phyloP scores from a whole-genome alignment of 2,888 invertebrate species.

The Ochlodes sylvanus region DNA sequence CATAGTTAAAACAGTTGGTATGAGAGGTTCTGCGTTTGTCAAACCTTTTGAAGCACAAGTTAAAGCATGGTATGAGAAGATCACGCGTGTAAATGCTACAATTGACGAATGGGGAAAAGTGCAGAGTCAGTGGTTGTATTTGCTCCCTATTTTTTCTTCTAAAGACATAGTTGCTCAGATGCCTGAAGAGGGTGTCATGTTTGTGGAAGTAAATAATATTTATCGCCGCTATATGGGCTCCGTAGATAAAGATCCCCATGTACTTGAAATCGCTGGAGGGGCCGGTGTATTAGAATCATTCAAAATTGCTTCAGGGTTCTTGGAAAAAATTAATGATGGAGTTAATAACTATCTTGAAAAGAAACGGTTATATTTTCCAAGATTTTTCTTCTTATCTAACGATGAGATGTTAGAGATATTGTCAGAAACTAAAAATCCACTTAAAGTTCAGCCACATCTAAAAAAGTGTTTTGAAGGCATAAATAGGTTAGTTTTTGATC shows the following conservation, averaged over 20 bases:
- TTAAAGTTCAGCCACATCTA: slow-evolving; percentile 93
- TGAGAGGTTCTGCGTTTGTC: slow-evolving; percentile 94
- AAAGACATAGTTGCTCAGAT: slow-evolving; percentile 94
- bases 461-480: slow-evolving; percentile 96
- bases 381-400: slow-evolving; percentile 96
- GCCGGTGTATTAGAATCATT: slow-evolving; percentile 89
- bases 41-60: slow-evolving; percentile 91
- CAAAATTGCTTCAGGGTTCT: slow-evolving; percentile 86
- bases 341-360: slow-evolving; percentile 93
- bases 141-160: slow-evolving; percentile 94
- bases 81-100: slow-evolving; percentile 88
- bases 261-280: slow-evolving; percentile 87
- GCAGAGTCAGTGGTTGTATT: slow-evolving; percentile 94
- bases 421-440: slow-evolving; percentile 94
- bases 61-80: slow-evolving; percentile 90
- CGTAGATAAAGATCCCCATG: slow-evolving; percentile 87
- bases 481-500: slow-evolving; percentile 89
- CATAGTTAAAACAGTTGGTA: slow-evolving; percentile 92
- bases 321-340: slow-evolving; percentile 93
- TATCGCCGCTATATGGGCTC: slow-evolving; percentile 88
- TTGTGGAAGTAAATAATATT: slow-evolving; percentile 88
- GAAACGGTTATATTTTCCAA: slow-evolving; percentile 92
- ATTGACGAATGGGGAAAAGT: slow-evolving; percentile 95
- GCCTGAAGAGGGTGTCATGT: slow-evolving; percentile 93
- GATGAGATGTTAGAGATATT: slow-evolving; percentile 96